Evolutionary conservation across 1,140 invertebrate species (phyloP).

Genomic region (Aplysia californica): DNA sequence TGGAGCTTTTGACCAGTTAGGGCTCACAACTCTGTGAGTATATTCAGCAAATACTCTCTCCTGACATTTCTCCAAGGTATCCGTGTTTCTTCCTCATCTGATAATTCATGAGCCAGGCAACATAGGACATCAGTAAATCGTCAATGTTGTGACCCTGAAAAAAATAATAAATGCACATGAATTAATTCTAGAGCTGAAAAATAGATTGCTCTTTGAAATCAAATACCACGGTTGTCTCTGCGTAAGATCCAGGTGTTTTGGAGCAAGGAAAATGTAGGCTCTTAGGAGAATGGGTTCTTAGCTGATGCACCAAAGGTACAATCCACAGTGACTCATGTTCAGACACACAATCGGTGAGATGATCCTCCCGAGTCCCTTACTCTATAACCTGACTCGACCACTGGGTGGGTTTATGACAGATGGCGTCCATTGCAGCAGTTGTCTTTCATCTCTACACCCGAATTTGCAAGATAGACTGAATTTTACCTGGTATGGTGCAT

Average conservation of each 20-base stretch:
- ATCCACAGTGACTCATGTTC: background rate
- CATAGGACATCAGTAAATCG: conserved; percentile 60
- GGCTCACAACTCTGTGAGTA: no score
- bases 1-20: no score
- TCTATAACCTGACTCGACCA: no score
- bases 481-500: no score
- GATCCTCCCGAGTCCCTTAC: no score
- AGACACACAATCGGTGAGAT: background rate
- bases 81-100: conserved; percentile 54
- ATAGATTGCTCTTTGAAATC: background rate
- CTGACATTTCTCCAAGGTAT: conserved; percentile 45
- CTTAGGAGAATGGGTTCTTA: background rate
- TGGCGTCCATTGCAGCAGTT: no score
- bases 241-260: background rate
- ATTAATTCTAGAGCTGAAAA: no score
- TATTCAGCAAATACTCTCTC: conserved; percentile 55
- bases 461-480: no score
- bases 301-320: background rate
- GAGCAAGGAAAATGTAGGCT: background rate
- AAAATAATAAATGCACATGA: background rate
- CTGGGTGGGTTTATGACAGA: no score
- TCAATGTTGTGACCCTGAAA: conserved; percentile 61
- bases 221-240: background rate
- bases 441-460: no score
- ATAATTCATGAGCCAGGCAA: conserved; percentile 56